A percentile compares a stretch with the other conserved stretches of the same genome.
Conservation (phyloP, 2,888 invertebrate species). For the Polydrusus cervinus region DNA sequence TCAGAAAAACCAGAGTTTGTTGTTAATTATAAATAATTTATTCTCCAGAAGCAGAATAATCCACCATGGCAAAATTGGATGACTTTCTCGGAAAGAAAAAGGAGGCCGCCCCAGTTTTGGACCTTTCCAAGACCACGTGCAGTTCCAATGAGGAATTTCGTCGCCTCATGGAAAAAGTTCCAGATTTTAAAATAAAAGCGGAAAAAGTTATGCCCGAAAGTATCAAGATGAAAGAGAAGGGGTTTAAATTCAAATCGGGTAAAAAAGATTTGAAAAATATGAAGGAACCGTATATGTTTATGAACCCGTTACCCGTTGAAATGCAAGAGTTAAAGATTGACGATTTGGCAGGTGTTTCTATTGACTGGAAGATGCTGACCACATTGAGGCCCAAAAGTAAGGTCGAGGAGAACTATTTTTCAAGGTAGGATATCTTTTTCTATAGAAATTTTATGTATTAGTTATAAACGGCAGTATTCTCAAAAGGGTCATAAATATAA, state of each 20-base stretch:
- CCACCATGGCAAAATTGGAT: slow-evolving; percentile 80
- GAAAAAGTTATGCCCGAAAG: slow-evolving; percentile 88
- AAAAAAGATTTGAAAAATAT: slow-evolving; percentile 81
- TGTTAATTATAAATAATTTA: neutral
- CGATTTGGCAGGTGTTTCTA: slow-evolving; percentile 88
- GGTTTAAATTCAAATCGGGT: slow-evolving; percentile 83
- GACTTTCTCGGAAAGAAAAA: slow-evolving; percentile 90
- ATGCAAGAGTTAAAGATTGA: slow-evolving; percentile 84
- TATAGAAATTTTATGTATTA: too few species aligned
- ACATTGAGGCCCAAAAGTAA: slow-evolving; percentile 88
- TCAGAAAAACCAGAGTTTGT: neutral
- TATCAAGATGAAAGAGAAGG: slow-evolving; percentile 83
- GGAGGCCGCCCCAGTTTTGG: slow-evolving; percentile 87
- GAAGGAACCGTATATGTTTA: slow-evolving; percentile 78
- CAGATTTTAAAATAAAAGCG: slow-evolving; percentile 91
- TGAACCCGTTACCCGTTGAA: slow-evolving; percentile 88
- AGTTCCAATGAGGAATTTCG: slow-evolving; percentile 88
- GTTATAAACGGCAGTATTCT: too few species aligned
- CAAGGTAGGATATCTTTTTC: slow-evolving; percentile 78
- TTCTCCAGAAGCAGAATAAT: slow-evolving; percentile 10
- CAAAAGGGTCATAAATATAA: too few species aligned
- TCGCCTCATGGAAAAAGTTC: slow-evolving; percentile 88
- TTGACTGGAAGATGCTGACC: slow-evolving; percentile 95
- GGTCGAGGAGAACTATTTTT: slow-evolving; percentile 90
- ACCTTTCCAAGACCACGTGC: slow-evolving; percentile 86